phyloP scores from a whole-genome alignment of 2,888 invertebrate genomes.

The Erebia aethiops region DNA sequence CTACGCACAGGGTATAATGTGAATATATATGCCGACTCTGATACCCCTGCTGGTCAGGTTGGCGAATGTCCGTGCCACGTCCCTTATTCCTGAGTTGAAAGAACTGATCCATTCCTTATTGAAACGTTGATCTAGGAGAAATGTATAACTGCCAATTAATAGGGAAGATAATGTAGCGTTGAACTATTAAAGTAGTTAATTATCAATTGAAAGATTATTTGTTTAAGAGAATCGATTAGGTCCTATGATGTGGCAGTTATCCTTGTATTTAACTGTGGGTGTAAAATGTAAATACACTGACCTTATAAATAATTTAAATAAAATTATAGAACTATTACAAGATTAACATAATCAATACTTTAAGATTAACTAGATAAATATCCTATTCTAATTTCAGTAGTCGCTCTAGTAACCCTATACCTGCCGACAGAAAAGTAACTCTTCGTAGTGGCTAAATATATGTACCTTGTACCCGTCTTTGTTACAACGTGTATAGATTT shows the following conservation, averaged over 20 bases:
- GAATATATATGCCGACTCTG: slow-evolving; percentile 63
- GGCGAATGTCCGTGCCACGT: slow-evolving; percentile 68
- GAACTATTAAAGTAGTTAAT: slow-evolving; percentile 32
- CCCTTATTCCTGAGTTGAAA: slow-evolving; percentile 77
- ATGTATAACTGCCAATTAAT: slow-evolving; percentile 72
- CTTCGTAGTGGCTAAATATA: slow-evolving; percentile 63
- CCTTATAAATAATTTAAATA: slow-evolving; percentile 71
- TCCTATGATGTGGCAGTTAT: slow-evolving; percentile 70
- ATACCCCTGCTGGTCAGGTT: slow-evolving; percentile 48
- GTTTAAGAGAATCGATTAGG: slow-evolving; percentile 36
- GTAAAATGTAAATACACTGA: slow-evolving; percentile 75
- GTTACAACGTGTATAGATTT: slow-evolving; percentile 51
- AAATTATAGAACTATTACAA: slow-evolving; percentile 75
- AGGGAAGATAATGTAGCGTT: slow-evolving; percentile 43
- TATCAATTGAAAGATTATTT: slow-evolving; percentile 33
- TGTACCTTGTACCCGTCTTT: slow-evolving; percentile 57
- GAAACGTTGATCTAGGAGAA: slow-evolving; percentile 67
- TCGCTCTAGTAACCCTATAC: slow-evolving; percentile 67
- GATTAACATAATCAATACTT: slow-evolving; percentile 79
- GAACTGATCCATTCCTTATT: slow-evolving; percentile 75
- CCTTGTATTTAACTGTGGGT: slow-evolving; percentile 65
- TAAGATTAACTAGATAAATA: slow-evolving; percentile 74
- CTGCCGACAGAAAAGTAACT: slow-evolving; percentile 54
- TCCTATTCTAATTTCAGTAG: slow-evolving; percentile 77
- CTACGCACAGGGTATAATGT: slow-evolving; percentile 80